Evolutionary conservation across 2,888 invertebrate genomes (phyloP), one percentile per base, ranked within the genome.

Genomic region (Metellina segmentata): DNA sequence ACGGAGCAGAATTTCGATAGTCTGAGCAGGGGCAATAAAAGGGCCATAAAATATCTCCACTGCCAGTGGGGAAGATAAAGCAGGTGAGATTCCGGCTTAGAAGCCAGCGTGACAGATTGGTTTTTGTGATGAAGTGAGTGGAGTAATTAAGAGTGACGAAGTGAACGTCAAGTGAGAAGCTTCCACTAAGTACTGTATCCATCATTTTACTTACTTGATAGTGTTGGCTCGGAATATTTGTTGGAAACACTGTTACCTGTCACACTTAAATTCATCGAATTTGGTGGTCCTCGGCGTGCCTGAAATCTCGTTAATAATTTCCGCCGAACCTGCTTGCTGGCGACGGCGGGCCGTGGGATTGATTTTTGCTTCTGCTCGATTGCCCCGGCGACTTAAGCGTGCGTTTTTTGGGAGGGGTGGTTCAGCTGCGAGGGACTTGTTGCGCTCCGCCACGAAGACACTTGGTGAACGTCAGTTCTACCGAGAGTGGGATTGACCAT

Each of bases 71-170:
- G 85, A 90, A 85, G 90, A 90, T 85, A 75, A 90, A 90, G 86
- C 71, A 90, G 86, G 77, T 86, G 86, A 90, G 86, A 85, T 90
- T 89, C 78, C 89, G 52, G 75, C 77, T 75, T 81, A 69, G 85
- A 85, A 85, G 90, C 81, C 16, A 51, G 85, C 90, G 85, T 90
- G 90, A 90, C 90, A 86, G 90, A 90, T 90, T 85, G 90, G 81
- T 90, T 86, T 86, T 90, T 90, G 90, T 91, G 91, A 91, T 87
- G 91, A 91, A 91, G 91, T 87, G 82, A 91, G 91, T 48, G 71
- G 11, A 91, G 91, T 87, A 91, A 91, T 91, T 91, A 91, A 83
- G 87, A 83, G 82, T 82, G 87, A 91, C 87, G 91, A 91, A 91
- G 91, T 91, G 87, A 87, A 87, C 82, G 91, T 86, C 86, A 91